phyloP scores from a whole-genome alignment of 23 tunicate species.

The Botrylloides violaceus region DNA sequence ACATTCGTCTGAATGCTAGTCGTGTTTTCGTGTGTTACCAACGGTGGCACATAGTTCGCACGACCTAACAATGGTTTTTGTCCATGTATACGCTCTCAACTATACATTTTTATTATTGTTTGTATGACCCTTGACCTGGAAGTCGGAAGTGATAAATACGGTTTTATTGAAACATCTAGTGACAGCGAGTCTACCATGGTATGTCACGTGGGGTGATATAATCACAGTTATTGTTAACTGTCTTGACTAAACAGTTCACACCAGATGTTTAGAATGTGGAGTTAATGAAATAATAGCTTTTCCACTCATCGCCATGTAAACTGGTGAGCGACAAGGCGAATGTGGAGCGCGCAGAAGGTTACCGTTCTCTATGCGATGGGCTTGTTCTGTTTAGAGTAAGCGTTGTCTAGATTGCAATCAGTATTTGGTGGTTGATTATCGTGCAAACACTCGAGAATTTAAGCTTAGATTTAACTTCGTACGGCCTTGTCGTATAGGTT shows the following conservation, averaged over 20 bases:
- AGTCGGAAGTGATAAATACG: neutral
- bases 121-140: neutral
- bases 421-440: neutral
- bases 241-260: neutral
- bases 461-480: neutral
- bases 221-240: neutral
- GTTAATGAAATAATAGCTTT: too few species aligned
- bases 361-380: too few species aligned
- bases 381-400: neutral
- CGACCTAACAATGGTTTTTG: too few species aligned
- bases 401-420: neutral
- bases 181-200: neutral
- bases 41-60: too few species aligned
- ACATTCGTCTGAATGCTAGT: too few species aligned
- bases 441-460: conserved; percentile 3
- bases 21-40: too few species aligned
- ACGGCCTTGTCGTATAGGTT: neutral
- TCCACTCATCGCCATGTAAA: neutral
- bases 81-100: too few species aligned
- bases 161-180: neutral
- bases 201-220: neutral
- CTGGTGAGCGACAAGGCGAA: too few species aligned
- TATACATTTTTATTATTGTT: neutral
- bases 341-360: too few species aligned
- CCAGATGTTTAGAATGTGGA: neutral